Conservation (phyloP, 1,140 invertebrate genomes). For the Gerris buenoi region DNA sequence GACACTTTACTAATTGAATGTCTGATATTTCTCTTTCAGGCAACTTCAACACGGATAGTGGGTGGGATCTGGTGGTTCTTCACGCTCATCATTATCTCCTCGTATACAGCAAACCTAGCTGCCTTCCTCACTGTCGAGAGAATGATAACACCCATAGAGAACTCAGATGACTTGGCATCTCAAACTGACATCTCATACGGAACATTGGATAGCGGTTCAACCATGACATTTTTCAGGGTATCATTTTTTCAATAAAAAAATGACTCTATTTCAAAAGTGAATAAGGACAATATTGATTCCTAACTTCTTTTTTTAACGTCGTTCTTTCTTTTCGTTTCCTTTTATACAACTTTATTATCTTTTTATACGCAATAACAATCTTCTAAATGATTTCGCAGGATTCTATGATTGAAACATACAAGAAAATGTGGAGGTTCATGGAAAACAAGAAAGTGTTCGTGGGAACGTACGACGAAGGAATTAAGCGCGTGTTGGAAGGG, state of each 20-base stretch:
- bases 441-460: slow-evolving; percentile 74
- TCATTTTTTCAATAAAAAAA: too few relatives aligned
- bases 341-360: too few relatives aligned
- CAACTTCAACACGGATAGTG: slow-evolving; percentile 55
- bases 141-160: slow-evolving; percentile 74
- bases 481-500: slow-evolving; percentile 65
- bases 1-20: too few relatives aligned
- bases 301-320: too few relatives aligned
- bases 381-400: too few relatives aligned
- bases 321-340: too few relatives aligned
- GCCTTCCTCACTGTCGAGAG: slow-evolving; percentile 74
- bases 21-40: slow-evolving; percentile 30
- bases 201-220: slow-evolving; percentile 58
- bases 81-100: slow-evolving; percentile 72
- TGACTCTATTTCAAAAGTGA: too few relatives aligned
- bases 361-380: too few relatives aligned
- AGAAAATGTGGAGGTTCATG: slow-evolving; percentile 97
- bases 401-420: slow-evolving; percentile 86
- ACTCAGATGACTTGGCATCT: slow-evolving; percentile 63
- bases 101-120: slow-evolving; percentile 76
- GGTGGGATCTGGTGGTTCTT: slow-evolving; percentile 82
- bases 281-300: too few relatives aligned
- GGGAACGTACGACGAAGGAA: slow-evolving; percentile 73
- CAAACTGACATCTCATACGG: slow-evolving; percentile 74
- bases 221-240: slow-evolving; percentile 67